Evolutionary conservation across 2,888 invertebrate species (phyloP).

Genomic region (Thelaira solivaga): DNA sequence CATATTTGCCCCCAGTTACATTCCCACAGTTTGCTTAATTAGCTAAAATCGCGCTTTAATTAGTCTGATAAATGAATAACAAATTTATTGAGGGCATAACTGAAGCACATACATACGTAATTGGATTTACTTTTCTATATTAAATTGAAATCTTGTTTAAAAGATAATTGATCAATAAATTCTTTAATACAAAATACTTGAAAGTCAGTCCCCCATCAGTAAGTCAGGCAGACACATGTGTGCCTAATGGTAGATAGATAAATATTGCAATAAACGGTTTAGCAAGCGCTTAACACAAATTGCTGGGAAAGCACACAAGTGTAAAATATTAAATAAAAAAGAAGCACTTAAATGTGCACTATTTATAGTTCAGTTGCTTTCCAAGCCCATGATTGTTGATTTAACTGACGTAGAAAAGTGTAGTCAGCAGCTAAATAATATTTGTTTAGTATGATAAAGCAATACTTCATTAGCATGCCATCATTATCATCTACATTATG

Average conservation of each 20-base stretch:
- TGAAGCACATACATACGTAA: too few species aligned
- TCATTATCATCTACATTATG: slow-evolving; percentile 8
- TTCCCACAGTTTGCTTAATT: too few species aligned
- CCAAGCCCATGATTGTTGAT: slow-evolving; percentile 29
- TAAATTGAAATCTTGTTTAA: slow-evolving; percentile 2
- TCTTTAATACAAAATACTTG: slow-evolving; percentile 14
- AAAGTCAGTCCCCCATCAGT: too few species aligned
- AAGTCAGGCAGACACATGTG: not conserved
- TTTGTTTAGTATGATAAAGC: not conserved
- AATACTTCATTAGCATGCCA: not conserved
- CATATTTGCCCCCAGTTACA: too few species aligned
- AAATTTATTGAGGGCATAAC: too few species aligned
- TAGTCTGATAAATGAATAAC: too few species aligned
- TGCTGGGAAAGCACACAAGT: slow-evolving; percentile 16
- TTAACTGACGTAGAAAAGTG: slow-evolving; percentile 25
- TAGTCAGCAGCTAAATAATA: not conserved
- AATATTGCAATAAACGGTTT: slow-evolving; percentile 10
- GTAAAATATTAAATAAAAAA: not conserved
- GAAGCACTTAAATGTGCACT: slow-evolving; percentile 48
- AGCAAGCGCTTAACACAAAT: slow-evolving; percentile 13
- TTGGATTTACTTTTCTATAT: too few species aligned
- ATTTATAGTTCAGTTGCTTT: slow-evolving; percentile 61
- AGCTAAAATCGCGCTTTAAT: too few species aligned
- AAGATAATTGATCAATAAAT: slow-evolving; percentile 17
- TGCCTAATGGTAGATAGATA: not conserved